These are phyloP conservation scores for Hystrix brachyura DNA, from an alignment of 2,113 vertebrate species.

Conservation along the genomic window DNA sequence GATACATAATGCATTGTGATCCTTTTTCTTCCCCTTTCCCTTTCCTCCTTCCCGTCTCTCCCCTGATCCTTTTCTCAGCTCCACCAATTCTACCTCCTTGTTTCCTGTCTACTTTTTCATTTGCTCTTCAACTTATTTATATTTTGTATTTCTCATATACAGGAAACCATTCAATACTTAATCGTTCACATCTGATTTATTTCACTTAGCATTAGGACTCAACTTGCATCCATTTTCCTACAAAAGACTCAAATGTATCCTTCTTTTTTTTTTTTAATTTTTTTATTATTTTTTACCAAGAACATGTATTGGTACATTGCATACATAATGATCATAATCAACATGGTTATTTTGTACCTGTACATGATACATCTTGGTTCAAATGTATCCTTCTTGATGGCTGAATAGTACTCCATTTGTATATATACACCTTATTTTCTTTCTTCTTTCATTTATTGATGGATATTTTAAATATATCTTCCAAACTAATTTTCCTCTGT, in stretches of 20 bases:
- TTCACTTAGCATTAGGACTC: background rate
- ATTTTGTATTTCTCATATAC: background rate
- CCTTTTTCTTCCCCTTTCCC: background rate
- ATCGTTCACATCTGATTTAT: background rate
- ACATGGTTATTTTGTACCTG: no score
- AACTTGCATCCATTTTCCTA: background rate
- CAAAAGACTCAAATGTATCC: background rate
- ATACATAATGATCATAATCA: no score
- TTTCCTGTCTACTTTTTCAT: background rate
- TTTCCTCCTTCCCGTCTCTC: background rate
- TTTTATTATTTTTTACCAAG: no score
- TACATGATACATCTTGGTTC: no score
- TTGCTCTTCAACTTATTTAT: background rate
- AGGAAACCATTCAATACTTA: no score
- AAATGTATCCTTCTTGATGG: background rate
- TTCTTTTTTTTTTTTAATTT: no score
- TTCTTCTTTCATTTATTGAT: background rate
- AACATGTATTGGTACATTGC: no score
- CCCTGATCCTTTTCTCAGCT: background rate
- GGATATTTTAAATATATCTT: background rate
- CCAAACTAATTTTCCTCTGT: background rate
- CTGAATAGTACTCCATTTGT: background rate
- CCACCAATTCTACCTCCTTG: background rate
- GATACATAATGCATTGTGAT: background rate
- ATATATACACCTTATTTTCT: background rate